These are phyloP conservation scores for Trilocha varians DNA, from an alignment of 2,888 invertebrate species.

Conservation along the genomic window DNA sequence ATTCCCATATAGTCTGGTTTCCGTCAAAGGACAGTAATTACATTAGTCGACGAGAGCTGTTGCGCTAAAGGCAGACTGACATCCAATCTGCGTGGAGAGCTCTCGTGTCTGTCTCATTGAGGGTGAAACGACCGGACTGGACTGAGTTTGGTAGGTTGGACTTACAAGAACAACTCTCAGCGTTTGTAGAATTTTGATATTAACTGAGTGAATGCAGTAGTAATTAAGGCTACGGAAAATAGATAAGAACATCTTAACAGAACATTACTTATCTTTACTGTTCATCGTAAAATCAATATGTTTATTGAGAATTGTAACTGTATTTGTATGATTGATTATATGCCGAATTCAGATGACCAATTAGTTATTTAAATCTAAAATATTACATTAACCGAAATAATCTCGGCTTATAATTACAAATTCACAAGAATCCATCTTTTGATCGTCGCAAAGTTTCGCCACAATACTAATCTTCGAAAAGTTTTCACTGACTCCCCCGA, in stretches of 20 bases:
- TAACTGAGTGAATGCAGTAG: too few relatives aligned
- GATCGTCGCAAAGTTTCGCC: conserved; percentile 5
- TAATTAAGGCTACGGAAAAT: too few relatives aligned
- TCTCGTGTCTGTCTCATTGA: conserved; percentile 52
- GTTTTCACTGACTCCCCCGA: conserved; percentile 21
- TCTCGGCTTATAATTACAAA: conserved; percentile 1
- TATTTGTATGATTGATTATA: too few relatives aligned
- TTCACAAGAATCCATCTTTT: conserved; percentile 5
- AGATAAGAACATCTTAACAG: too few relatives aligned
- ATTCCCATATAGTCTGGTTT: neutral
- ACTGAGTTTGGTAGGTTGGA: neutral
- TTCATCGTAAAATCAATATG: too few relatives aligned
- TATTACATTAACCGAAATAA: too few relatives aligned
- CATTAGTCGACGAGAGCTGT: conserved; percentile 41
- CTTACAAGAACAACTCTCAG: neutral
- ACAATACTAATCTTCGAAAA: conserved; percentile 14
- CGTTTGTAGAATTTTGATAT: too few relatives aligned
- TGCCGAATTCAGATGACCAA: too few relatives aligned
- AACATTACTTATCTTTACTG: too few relatives aligned
- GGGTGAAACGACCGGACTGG: conserved; percentile 35
- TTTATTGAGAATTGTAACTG: too few relatives aligned
- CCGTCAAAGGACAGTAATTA: conserved; percentile 31
- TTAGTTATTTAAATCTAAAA: too few relatives aligned
- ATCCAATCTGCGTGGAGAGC: conserved; percentile 56
- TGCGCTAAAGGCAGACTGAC: conserved; percentile 34